Conservation (phyloP, 2,888 invertebrate species). For the Cheilosia pagana region DNA sequence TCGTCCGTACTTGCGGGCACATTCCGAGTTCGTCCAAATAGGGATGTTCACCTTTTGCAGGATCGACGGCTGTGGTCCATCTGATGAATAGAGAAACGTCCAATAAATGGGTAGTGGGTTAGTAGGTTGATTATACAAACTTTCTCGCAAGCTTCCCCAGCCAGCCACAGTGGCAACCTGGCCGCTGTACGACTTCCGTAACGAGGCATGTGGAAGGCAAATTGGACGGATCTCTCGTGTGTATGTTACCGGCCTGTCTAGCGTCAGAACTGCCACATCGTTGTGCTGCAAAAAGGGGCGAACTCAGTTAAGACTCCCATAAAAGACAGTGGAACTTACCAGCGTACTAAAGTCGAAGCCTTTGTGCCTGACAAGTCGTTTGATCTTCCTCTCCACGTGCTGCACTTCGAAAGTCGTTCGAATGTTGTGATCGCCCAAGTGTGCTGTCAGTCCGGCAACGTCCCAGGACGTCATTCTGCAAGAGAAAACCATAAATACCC, state of each 20-base stretch:
- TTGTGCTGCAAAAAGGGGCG: slow-evolving; percentile 86
- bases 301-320: neutral
- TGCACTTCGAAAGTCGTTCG: slow-evolving; percentile 89
- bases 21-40: slow-evolving; percentile 92
- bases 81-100: slow-evolving; percentile 82
- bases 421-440: slow-evolving; percentile 93
- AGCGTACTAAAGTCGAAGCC: slow-evolving; percentile 93
- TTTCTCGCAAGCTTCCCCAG: slow-evolving; percentile 93
- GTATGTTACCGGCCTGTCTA: slow-evolving; percentile 90
- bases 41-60: slow-evolving; percentile 93
- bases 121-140: slow-evolving; percentile 83
- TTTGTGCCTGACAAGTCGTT: slow-evolving; percentile 92
- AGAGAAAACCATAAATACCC: slow-evolving; percentile 5
- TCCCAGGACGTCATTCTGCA: slow-evolving; percentile 94
- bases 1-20: slow-evolving; percentile 90
- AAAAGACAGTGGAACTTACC: slow-evolving; percentile 83
- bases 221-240: slow-evolving; percentile 90
- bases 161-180: slow-evolving; percentile 92
- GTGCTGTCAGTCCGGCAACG: slow-evolving; percentile 91
- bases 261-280: slow-evolving; percentile 91
- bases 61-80: slow-evolving; percentile 91
- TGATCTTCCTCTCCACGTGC: slow-evolving; percentile 91
- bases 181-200: slow-evolving; percentile 87
- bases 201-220: slow-evolving; percentile 87
- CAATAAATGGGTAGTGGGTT: neutral